Evolutionary conservation across 2,888 invertebrate genomes (phyloP), one percentile per base, ranked within the genome.

Genomic region (Drosophila mayaguana): DNA sequence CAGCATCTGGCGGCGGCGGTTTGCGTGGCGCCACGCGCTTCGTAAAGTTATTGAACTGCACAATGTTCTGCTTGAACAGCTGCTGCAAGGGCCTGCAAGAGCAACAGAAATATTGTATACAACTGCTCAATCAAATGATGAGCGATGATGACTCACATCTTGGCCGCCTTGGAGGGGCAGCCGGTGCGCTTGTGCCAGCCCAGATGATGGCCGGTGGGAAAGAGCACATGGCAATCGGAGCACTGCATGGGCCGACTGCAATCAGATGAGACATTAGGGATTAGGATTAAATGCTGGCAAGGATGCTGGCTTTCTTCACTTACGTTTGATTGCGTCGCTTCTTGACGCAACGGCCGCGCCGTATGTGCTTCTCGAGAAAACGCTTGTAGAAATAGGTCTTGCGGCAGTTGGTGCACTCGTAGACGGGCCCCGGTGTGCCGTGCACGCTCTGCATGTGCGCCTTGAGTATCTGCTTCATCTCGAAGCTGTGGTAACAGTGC

Each of bases 151-250:
- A 71, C 89, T 82, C 50, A 92, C 92, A 92, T 91, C 82, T 92
- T 92, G 55, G 91, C 90, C 43, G 92, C 91, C 75, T 92, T 91
- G 32, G 92, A 92, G 7, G 92, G 92, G 45, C 92, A 92, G 6
- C 92, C 92, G 20, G 93, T 92, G 65, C 93, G 91, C 63, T 92
- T 92, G 62, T 92, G 92, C 92, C 92, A 92, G 38, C 93, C 92
- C 59, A 93, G 81, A 78, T 92, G 92, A 78, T 92, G 92, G 61
- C 93, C 92, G 40, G 93, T 92, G 32, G 93, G 92, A 50, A 92
- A 92, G 51, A 91, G 84, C 22, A 91, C 91, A 80, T 92, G 91
- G 69, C 92, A 92, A 74, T 92, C 92, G 28, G 92, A 89, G 72
- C 92, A 92, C 70, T 92, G 91, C 92, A 92, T 92, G n/a, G 92